Evolutionary conservation across 2,797 vertebrate genomes (phyloP).

Genomic region (Aulostomus chinensis): DNA sequence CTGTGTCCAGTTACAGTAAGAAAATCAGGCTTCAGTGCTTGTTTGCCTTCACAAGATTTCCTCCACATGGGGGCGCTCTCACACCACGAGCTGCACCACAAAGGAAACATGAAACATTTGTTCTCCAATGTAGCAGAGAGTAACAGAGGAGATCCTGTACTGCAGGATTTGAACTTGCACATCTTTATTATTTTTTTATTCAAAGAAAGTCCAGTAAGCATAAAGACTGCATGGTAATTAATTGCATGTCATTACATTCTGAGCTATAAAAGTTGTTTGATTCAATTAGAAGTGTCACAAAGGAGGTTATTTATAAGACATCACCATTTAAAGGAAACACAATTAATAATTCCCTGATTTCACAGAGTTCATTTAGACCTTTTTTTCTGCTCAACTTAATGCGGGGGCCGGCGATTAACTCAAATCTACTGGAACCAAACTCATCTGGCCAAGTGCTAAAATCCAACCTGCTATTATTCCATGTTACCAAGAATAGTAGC

Average conservation of each 20-base stretch:
- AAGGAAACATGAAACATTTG: not conserved
- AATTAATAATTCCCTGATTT: conserved; percentile 86
- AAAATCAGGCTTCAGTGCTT: no score
- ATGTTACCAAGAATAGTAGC: not conserved
- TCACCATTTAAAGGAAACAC: conserved; percentile 77
- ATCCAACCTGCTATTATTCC: conserved; percentile 16
- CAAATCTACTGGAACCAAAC: no score
- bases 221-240: conserved; percentile 84
- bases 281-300: conserved; percentile 82
- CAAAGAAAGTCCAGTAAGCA: conserved; percentile 84
- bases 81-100: conserved; percentile 5
- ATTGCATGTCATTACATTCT: conserved; percentile 87
- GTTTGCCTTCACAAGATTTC: no score
- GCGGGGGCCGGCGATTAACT: conserved; percentile 29
- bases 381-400: conserved; percentile 57
- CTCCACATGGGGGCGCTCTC: conserved; percentile 65
- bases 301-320: conserved; percentile 79
- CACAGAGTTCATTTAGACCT: conserved; percentile 77
- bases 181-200: conserved; percentile 81
- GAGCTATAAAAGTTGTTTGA: conserved; percentile 82
- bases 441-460: conserved; percentile 26
- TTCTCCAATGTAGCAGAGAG: not conserved
- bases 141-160: conserved; percentile 28
- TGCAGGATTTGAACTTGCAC: conserved; percentile 69
- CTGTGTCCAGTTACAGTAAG: no score